These are phyloP conservation scores for Dastarcus helophoroides DNA, from an alignment of 2,888 invertebrate genomes.

Conservation along the genomic window DNA sequence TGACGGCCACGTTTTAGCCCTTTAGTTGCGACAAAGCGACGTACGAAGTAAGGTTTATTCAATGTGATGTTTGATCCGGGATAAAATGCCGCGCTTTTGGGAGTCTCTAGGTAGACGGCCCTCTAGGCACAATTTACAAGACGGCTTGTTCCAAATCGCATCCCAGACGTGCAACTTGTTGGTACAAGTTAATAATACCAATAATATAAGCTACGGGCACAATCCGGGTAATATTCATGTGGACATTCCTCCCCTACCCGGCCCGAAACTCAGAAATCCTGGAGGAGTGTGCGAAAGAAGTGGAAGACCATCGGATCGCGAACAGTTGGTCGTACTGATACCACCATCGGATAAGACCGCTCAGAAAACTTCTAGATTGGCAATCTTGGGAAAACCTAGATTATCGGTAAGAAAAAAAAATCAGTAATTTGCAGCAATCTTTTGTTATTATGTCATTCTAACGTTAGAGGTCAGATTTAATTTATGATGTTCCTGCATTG, in stretches of 20 bases:
- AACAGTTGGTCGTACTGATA: slow-evolving; percentile 44
- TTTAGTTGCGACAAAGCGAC: no score
- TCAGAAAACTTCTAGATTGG: slow-evolving; percentile 17
- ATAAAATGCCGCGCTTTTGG: slow-evolving; percentile 48
- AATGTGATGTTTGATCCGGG: slow-evolving; percentile 25
- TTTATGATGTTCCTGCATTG: no score
- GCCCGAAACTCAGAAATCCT: slow-evolving; percentile 11
- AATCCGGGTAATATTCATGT: slow-evolving; percentile 52
- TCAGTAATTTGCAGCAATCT: no score
- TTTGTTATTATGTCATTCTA: no score
- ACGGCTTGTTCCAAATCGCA: slow-evolving; percentile 66
- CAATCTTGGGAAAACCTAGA: slow-evolving; percentile 40
- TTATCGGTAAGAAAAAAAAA: slow-evolving; percentile 54
- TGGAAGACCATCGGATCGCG: slow-evolving; percentile 17
- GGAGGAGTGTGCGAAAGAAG: slow-evolving; percentile 9
- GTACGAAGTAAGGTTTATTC: no score
- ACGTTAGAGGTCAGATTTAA: no score
- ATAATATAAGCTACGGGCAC: slow-evolving; percentile 59
- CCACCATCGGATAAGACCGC: slow-evolving; percentile 34
- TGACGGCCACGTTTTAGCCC: no score
- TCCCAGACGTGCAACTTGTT: slow-evolving; percentile 67
- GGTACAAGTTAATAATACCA: slow-evolving; percentile 65
- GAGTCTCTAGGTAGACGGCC: slow-evolving; percentile 40
- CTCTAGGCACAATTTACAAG: slow-evolving; percentile 55
- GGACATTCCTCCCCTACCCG: slow-evolving; percentile 34